Base-by-base conservation (phyloP, 2,888 invertebrate genomes). In the Tricholauxania praeusta region DNA sequence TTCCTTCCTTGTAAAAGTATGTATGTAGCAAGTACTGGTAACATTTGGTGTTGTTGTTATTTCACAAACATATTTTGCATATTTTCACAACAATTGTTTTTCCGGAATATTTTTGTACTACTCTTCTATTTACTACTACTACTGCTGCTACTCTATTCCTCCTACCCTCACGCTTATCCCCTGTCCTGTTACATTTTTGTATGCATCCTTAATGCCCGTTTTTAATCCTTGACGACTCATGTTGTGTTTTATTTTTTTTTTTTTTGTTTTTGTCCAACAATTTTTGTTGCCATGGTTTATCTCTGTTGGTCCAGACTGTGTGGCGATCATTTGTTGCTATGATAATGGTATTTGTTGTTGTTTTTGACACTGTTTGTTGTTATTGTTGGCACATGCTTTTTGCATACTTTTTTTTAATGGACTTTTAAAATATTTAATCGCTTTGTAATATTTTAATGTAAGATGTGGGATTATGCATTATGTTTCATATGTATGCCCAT, bases 281-380 rank as follows among this genome's bases (percentile, higher is more conserved):
- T 51, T 69, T 52, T 51, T 39, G 70, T 70, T 63, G 70, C 51
- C 70, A 70, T 70, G 70, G 70, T 63, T 70, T 70, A 70, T 70
- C 70, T 70, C 39, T 52, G 52, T 63, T 57, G 63, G 70, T 60
- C 51, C 60, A 60, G 60, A 69, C 69, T 55, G 22, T 55, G 22
- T 47, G 67, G 19, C 57, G 67, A 67, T 67, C 57, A 67, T 62
- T 63, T 70, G 70, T 70, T 70, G 53, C 70, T 63, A 70, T 63
- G 62, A 67, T 67, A 67, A 67, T 67, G 39, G 47, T 57, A 67
- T 67, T 67, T 67, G 67, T 49, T 60, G 28, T 17, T 63, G 28
- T 57, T 57, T 17, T 59, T 17, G 14, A 12, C 22, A 1, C 57
- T 22, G 17, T 59, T 47, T 57, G 47, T 57, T 57, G 67, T 49